Base-by-base conservation (phyloP, 2,888 invertebrate species). In the Drosophila nr. perissopoda region DNA sequence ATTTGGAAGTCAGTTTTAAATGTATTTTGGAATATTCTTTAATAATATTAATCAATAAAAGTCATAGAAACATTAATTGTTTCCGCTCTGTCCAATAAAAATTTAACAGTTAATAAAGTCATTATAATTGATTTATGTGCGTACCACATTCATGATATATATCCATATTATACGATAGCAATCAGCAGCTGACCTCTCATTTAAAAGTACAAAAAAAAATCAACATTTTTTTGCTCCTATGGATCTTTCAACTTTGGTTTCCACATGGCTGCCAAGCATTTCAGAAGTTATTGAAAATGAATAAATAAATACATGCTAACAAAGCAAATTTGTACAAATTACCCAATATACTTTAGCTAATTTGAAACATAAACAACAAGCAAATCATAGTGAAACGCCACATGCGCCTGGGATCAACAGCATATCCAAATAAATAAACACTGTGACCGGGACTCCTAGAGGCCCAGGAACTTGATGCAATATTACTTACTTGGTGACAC, bases 351-450 rank as follows among this genome's bases (percentile, higher is more conserved):
- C 34, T 58, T 63, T 48, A 33, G 57, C 81, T 81, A 83, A 86
- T 83, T 82, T 71, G 51, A 42, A 49, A 54, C 40, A 31, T 34
- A 62, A 82, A 80, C 85, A 76, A 36, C 16, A 29, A 38, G 38
- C 11, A 79, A 59, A 48, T 56, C 40, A 40, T 40, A 40, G 49
- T 33, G 34, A 62, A 61, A 58, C 58, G 74, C 52, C 61, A 75
- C 62, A 77, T 74, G 60, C 65, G 57, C 54, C 51, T 64, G 59
- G 69, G 51, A 56, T 59, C 36, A 48, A 62, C 64, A 59, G 6
- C 33, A 16, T 46, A 54, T 46, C 31, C 57, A 53, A 83, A 75
- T 57, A 86, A 86, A 83, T 54, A 86, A 86, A 83, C 81, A 86
- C 11, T 48, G 46, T 18, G 46, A 33, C 49, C 67, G 68, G 34